phyloP scores from a whole-genome alignment of 2,888 invertebrate genomes.

The Oxystoma pomonae region DNA sequence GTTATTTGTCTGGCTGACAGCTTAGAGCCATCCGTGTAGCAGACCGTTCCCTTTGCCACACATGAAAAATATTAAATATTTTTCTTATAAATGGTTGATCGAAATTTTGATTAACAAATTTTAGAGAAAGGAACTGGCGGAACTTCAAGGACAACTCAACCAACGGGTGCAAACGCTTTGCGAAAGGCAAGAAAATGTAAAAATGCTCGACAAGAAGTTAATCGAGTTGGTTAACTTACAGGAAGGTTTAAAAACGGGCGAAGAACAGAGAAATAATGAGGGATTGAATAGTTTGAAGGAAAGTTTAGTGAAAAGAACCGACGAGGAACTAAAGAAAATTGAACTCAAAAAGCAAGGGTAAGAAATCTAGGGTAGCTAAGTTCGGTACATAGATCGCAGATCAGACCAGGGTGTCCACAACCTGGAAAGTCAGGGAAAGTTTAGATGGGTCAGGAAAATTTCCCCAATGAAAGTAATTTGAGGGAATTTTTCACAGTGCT shows the following conservation, averaged over 20 bases:
- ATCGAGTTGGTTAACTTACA: slow-evolving; percentile 63
- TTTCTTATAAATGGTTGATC: not conserved
- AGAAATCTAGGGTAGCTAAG: no score
- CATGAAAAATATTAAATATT: not conserved
- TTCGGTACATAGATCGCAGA: no score
- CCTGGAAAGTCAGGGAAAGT: no score
- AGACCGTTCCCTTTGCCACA: no score
- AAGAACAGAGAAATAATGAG: slow-evolving; percentile 25
- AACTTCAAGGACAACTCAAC: slow-evolving; percentile 64
- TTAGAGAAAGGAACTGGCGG: slow-evolving; percentile 69
- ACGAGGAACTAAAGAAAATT: slow-evolving; percentile 52
- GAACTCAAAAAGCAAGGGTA: slow-evolving; percentile 52
- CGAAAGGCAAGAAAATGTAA: slow-evolving; percentile 62
- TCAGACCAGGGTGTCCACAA: no score
- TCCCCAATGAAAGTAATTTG: no score
- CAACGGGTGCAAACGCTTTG: slow-evolving; percentile 59
- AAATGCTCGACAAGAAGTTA: slow-evolving; percentile 66
- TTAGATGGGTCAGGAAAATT: no score
- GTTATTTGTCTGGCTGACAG: no score
- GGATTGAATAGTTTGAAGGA: slow-evolving; percentile 44
- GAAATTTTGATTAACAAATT: slow-evolving; percentile 15
- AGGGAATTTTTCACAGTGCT: no score
- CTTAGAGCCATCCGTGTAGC: no score
- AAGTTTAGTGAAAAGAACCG: slow-evolving; percentile 47
- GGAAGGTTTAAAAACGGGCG: slow-evolving; percentile 34